phyloP scores from a whole-genome alignment of 2,113 vertebrate genomes.

The Ivindomyrus marchei region DNA sequence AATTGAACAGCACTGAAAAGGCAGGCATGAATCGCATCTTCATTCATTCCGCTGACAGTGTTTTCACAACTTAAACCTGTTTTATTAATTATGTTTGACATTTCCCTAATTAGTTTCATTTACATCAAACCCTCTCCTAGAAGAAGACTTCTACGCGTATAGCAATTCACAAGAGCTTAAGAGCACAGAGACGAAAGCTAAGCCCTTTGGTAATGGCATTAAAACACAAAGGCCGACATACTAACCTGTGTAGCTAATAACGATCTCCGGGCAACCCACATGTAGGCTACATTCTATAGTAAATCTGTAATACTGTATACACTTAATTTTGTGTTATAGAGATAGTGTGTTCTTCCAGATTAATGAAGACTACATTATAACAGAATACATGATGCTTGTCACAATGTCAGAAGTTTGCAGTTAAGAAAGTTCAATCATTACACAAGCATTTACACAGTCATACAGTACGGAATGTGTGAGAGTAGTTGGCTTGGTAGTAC shows the following conservation, averaged over 20 bases:
- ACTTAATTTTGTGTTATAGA: constrained; percentile 20
- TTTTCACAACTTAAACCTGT: constrained; percentile 91
- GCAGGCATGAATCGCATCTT: constrained; percentile 52
- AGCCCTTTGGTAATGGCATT: constrained; percentile 48
- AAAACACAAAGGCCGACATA: constrained; percentile 32
- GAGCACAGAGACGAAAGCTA: constrained; percentile 60
- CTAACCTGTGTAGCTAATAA: constrained; percentile 30
- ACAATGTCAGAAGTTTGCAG: not conserved
- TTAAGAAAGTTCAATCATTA: not conserved
- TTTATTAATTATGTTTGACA: constrained; percentile 98
- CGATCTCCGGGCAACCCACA: constrained; percentile 14
- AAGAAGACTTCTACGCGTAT: constrained; percentile 74
- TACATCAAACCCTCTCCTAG: constrained; percentile 91
- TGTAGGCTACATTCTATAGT: not conserved
- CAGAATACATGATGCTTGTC: not conserved
- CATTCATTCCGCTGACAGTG: constrained; percentile 94
- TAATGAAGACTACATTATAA: not conserved
- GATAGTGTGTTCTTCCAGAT: not conserved
- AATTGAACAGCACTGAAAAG: constrained; percentile 63
- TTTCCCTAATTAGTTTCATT: constrained; percentile 97
- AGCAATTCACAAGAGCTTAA: constrained; percentile 69
- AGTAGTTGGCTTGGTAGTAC: not conserved
- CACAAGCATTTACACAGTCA: not conserved
- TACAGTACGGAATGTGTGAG: not conserved
- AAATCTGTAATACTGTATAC: constrained; percentile 7